Evolutionary conservation across 2,113 vertebrate species (phyloP).

Genomic region (Pedetes capensis): DNA sequence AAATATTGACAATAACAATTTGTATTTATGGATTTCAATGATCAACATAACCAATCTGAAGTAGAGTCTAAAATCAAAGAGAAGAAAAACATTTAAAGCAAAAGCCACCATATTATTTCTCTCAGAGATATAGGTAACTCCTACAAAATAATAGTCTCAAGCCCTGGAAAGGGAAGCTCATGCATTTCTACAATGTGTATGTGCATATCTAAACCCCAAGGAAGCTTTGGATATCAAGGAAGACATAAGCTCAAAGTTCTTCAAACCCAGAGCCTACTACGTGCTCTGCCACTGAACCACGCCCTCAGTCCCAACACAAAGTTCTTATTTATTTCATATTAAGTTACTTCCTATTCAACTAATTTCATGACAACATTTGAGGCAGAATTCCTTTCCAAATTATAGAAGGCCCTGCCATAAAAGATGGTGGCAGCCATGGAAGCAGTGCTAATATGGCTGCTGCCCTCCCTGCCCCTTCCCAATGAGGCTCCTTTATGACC

Average conservation of each 20-base stretch:
- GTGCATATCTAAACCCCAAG: not conserved
- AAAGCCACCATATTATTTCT: slow-evolving; percentile 1
- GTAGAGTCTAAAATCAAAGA: not conserved
- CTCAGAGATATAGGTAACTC: not conserved
- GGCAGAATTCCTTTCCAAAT: not conserved
- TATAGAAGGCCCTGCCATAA: not conserved
- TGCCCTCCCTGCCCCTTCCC: not conserved
- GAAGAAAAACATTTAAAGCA: not conserved
- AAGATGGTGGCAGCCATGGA: not conserved
- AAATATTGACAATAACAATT: not conserved
- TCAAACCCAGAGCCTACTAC: not conserved
- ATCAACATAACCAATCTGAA: not conserved
- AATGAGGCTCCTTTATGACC: too few species aligned
- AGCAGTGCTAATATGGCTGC: not conserved
- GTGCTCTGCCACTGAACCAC: too few species aligned
- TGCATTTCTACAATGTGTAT: not conserved
- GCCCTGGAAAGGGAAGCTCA: not conserved
- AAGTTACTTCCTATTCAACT: not conserved
- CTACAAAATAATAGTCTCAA: not conserved
- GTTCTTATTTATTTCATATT: not conserved
- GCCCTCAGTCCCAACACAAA: not conserved
- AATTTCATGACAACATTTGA: not conserved
- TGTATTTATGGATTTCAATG: not conserved
- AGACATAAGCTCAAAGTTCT: not conserved
- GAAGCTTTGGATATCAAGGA: not conserved